Evolutionary conservation across 2,113 vertebrate species (phyloP).

Genomic region (Leptosomus discolor): DNA sequence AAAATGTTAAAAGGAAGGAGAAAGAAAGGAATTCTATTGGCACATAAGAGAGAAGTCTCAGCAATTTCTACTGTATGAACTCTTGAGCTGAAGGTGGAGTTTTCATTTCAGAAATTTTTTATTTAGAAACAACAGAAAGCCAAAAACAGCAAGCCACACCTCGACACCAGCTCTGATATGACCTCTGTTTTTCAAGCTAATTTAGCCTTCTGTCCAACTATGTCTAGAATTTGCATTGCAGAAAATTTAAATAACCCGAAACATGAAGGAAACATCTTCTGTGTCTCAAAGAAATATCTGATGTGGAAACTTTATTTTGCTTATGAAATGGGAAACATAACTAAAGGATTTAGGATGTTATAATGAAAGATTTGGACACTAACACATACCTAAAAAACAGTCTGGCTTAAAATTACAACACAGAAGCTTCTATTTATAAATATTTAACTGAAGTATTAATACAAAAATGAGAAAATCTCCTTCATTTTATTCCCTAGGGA

Average conservation of each 20-base stretch:
- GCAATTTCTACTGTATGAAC: neutral
- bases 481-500: neutral
- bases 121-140: neutral
- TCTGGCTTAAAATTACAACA: conserved; percentile 13
- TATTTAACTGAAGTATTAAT: neutral
- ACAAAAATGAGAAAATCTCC: neutral
- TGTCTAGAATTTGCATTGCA: neutral
- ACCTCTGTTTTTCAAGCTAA: neutral
- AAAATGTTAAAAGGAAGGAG: neutral
- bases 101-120: neutral
- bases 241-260: neutral
- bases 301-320: neutral
- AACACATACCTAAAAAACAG: neutral
- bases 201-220: neutral
- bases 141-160: neutral
- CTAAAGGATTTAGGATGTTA: neutral
- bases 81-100: neutral
- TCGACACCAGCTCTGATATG: neutral
- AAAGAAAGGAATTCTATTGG: neutral
- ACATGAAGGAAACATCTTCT: neutral
- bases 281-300: neutral
- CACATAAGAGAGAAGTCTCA: neutral
- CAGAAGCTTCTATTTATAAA: conserved; percentile 28
- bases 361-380: neutral
- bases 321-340: neutral